Conservation (phyloP, 1,140 invertebrate species). For the Centruroides sculpturatus region DNA sequence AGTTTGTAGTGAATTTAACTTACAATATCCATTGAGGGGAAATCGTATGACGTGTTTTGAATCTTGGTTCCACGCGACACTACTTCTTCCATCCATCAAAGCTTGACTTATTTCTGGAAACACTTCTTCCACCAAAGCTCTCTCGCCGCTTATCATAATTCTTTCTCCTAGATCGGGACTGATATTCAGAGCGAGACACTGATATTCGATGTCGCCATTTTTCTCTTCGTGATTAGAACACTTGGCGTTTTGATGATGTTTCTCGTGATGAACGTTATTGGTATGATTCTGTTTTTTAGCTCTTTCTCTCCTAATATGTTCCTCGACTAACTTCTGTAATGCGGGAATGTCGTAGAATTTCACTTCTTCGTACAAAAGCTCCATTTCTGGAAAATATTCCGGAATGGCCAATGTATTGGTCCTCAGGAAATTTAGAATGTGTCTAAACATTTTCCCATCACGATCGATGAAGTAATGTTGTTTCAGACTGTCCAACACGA, state of each 20-base stretch:
- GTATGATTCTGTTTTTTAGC: conserved; percentile 15
- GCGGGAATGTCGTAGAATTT: conserved; percentile 75
- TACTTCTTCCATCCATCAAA: conserved; percentile 60
- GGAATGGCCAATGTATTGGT: conserved; percentile 75
- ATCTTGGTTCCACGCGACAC: conserved; percentile 68
- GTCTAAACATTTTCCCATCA: conserved; percentile 87
- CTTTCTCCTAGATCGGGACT: conserved; percentile 64
- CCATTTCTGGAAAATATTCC: conserved; percentile 69
- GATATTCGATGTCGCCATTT: conserved; percentile 35
- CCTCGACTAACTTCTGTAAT: conserved; percentile 46
- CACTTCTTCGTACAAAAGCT: conserved; percentile 83
- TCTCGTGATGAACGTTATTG: conserved; percentile 1
- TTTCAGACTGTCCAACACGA: conserved; percentile 88
- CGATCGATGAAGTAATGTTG: conserved; percentile 97
- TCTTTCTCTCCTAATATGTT: conserved; percentile 48
- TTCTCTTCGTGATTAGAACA: conserved; percentile 9
- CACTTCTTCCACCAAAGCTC: conserved; percentile 36
- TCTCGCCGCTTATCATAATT: conserved; percentile 33
- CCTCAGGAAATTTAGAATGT: conserved; percentile 89
- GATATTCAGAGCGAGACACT: conserved; percentile 73
- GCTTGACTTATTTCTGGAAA: conserved; percentile 78
- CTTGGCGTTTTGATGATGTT: conserved; percentile 10
- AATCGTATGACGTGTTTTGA: conserved; percentile 72
- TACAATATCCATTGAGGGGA: conserved; percentile 82
- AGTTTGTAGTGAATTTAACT: conserved; percentile 77